Evolutionary conservation across 2,888 invertebrate species (phyloP).

Genomic region (Gymnocheta viridis): DNA sequence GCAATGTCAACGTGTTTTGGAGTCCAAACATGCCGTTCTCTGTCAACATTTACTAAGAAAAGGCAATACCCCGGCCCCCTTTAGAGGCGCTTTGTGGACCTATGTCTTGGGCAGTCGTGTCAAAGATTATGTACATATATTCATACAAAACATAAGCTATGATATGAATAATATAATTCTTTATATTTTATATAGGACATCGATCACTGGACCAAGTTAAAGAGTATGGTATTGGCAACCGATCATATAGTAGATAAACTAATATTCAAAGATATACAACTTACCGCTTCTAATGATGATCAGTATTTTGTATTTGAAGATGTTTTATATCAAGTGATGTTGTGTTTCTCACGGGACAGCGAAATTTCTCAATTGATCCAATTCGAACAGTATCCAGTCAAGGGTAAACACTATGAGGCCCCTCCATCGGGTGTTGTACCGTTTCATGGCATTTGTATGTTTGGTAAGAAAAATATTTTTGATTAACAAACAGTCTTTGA

Average conservation of each 20-base stretch:
- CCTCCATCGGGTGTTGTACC: conserved; percentile 98
- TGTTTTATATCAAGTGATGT: conserved; percentile 94
- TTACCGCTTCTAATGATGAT: conserved; percentile 98
- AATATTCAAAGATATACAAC: conserved; percentile 96
- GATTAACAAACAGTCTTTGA: neutral
- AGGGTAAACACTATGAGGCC: conserved; percentile 81
- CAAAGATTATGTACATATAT: conserved; percentile 75
- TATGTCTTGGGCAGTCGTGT: conserved; percentile 92
- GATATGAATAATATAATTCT: neutral
- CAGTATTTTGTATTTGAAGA: conserved; percentile 99
- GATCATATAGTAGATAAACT: conserved; percentile 97
- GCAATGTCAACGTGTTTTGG: conserved; percentile 90
- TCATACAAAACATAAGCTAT: neutral
- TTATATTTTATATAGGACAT: conserved; percentile 84
- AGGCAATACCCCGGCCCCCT: conserved; percentile 82
- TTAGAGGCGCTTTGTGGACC: conserved; percentile 93
- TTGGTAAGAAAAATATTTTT: conserved; percentile 85
- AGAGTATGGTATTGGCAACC: conserved; percentile 91
- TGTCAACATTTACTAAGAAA: conserved; percentile 94
- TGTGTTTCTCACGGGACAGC: conserved; percentile 95
- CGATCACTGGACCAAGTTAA: conserved; percentile 90
- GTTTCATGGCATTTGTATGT: conserved; percentile 98
- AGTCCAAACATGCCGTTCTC: conserved; percentile 91
- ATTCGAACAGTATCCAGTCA: conserved; percentile 81
- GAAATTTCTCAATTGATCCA: conserved; percentile 89